Evolutionary conservation across 2,113 vertebrate species (phyloP).

Genomic region (Gobius niger): DNA sequence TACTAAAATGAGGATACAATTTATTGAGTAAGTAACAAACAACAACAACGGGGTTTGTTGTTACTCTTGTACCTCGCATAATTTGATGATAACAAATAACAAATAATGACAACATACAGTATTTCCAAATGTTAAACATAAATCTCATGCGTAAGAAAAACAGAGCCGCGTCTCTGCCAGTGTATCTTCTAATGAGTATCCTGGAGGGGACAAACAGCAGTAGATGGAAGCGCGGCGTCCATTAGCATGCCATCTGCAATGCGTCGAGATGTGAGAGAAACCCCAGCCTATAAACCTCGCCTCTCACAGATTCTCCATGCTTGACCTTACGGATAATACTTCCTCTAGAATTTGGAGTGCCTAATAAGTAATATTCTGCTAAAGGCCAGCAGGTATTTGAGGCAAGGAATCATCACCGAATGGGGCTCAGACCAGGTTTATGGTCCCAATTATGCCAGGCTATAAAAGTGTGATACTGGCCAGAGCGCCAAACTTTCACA

Average conservation of each 20-base stretch:
- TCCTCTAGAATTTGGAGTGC: constrained; percentile 71
- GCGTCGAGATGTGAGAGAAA: constrained; percentile 59
- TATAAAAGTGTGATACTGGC: constrained; percentile 65
- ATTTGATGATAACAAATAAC: no score
- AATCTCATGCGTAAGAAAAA: background rate
- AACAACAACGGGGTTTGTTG: no score
- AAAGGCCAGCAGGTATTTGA: constrained; percentile 76
- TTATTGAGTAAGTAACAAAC: no score
- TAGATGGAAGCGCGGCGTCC: constrained; percentile 38
- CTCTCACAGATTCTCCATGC: constrained; percentile 71
- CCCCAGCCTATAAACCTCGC: constrained; percentile 66
- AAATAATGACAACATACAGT: no score
- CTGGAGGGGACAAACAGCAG: constrained; percentile 34
- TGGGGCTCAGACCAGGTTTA: constrained; percentile 71
- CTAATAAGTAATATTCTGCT: constrained; percentile 74
- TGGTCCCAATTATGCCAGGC: constrained; percentile 71
- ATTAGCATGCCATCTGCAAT: constrained; percentile 69
- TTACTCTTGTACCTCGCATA: no score
- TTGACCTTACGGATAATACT: constrained; percentile 78
- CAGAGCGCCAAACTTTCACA: constrained; percentile 57
- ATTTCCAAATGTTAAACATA: background rate
- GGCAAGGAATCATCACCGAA: constrained; percentile 72
- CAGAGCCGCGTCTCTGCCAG: background rate
- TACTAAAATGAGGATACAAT: no score
- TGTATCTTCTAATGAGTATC: constrained; percentile 1